A percentile compares a stretch with the other conserved stretches of the same genome.
phyloP scores from a whole-genome alignment of 2,888 invertebrate genomes.

The Eubasilissa splendida region DNA sequence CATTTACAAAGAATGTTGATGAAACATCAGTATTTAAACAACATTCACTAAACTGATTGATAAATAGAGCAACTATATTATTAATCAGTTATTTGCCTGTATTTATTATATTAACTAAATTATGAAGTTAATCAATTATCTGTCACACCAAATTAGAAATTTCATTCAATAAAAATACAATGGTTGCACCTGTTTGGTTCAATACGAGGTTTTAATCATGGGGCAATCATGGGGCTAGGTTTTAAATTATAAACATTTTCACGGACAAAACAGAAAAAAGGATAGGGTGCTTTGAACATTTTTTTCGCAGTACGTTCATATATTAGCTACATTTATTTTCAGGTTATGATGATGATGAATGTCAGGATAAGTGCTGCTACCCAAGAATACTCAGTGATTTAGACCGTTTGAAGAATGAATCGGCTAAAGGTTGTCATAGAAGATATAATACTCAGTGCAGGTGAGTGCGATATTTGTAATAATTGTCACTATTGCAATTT shows the following conservation, averaged over 20 bases:
- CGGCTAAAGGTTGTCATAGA: slow-evolving; percentile 87
- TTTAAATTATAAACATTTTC: background rate
- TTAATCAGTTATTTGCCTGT: no score
- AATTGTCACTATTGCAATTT: no score
- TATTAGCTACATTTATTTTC: slow-evolving; percentile 28
- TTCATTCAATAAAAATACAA: no score
- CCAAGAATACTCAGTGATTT: slow-evolving; percentile 83
- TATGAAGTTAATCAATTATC: no score
- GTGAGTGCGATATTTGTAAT: slow-evolving; percentile 63
- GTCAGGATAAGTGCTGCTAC: slow-evolving; percentile 94
- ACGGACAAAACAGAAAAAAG: background rate
- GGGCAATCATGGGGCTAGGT: background rate
- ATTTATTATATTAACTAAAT: no score
- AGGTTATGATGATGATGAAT: slow-evolving; percentile 92
- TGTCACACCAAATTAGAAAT: no score
- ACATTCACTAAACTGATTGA: no score
- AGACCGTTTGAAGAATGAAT: slow-evolving; percentile 78
- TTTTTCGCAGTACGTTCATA: background rate
- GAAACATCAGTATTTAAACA: no score
- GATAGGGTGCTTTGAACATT: background rate
- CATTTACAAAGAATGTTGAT: no score
- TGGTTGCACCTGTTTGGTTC: no score
- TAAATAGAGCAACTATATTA: no score
- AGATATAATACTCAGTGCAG: slow-evolving; percentile 86
- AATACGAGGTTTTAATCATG: no score